A percentile compares a stretch with the other conserved stretches of the same genome.
Conservation (phyloP, 2,888 invertebrate genomes). For the Conus canariensis region DNA sequence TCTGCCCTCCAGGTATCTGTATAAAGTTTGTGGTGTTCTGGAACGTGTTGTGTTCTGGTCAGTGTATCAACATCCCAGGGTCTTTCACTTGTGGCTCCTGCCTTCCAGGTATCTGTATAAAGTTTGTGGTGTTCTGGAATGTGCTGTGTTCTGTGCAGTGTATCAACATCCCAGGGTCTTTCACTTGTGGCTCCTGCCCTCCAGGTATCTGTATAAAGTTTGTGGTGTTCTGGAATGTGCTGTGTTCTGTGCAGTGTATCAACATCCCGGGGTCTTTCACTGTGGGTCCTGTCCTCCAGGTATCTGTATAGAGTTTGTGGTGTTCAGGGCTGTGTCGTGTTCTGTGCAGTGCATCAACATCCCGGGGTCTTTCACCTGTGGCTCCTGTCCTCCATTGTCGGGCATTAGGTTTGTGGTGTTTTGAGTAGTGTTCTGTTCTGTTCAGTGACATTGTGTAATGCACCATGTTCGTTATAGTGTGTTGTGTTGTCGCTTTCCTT, state of each 20-base stretch:
- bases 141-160: conserved; percentile 84
- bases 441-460: conserved; percentile 82
- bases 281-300: conserved; percentile 93
- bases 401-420: conserved; percentile 30
- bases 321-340: neutral
- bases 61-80: conserved; percentile 94
- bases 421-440: conserved; percentile 75
- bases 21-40: conserved; percentile 4
- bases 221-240: conserved; percentile 5
- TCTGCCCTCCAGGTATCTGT: conserved; percentile 88
- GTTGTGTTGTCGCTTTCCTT: too few relatives aligned
- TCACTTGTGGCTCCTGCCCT: conserved; percentile 93
- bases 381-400: conserved; percentile 88
- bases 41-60: conserved; percentile 80
- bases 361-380: conserved; percentile 93
- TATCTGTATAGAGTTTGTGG: conserved; percentile 63
- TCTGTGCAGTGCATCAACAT: conserved; percentile 91
- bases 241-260: conserved; percentile 86
- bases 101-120: conserved; percentile 83
- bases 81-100: conserved; percentile 93
- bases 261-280: conserved; percentile 93
- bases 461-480: too few relatives aligned
- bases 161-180: conserved; percentile 93
- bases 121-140: conserved; percentile 15
- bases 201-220: conserved; percentile 79